Conservation (phyloP, 2,113 vertebrate genomes). For the Peromyscus maniculatus region DNA sequence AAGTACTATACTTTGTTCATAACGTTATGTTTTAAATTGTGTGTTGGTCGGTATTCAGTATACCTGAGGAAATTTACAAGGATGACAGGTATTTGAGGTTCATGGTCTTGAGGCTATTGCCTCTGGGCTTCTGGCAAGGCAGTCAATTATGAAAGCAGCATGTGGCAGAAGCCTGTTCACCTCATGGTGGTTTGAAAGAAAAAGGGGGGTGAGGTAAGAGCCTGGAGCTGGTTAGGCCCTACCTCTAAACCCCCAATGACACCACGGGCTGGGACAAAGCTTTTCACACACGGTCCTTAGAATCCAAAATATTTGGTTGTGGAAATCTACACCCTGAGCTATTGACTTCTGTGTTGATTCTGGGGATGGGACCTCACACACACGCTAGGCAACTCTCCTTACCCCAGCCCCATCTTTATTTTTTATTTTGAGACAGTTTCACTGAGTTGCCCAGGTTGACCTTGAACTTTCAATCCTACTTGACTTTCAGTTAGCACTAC, state of each 20-base stretch:
- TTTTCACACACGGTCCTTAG: background rate
- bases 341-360: background rate
- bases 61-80: background rate
- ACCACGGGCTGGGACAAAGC: background rate
- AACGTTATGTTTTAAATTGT: background rate
- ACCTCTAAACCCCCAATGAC: background rate
- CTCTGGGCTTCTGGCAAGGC: background rate
- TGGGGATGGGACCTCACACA: background rate
- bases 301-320: background rate
- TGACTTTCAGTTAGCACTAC: background rate
- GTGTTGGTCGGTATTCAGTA: background rate
- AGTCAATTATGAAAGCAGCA: background rate
- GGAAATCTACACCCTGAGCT: background rate
- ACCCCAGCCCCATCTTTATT: background rate
- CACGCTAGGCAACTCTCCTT: too few relatives aligned
- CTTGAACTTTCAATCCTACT: background rate
- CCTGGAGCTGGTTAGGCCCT: background rate
- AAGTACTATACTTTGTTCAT: background rate
- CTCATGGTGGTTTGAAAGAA: background rate
- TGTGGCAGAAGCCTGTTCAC: background rate
- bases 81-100: background rate
- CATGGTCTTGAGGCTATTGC: background rate
- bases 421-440: background rate
- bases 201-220: background rate
- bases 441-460: background rate